Evolutionary conservation across 2,888 invertebrate genomes (phyloP).

Genomic region (Peribatodes rhomboidaria): DNA sequence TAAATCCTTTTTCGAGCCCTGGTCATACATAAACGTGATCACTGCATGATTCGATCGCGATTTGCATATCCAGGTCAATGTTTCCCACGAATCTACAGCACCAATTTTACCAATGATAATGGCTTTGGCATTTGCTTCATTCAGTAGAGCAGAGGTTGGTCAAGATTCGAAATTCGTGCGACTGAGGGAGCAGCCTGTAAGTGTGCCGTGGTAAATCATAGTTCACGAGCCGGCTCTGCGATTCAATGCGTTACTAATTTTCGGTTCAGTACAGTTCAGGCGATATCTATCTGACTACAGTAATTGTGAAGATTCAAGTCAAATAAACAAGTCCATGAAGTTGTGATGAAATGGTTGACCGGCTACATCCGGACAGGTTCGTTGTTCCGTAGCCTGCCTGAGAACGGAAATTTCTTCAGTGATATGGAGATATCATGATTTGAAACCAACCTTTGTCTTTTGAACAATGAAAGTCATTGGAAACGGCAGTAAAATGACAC

Average conservation of each 20-base stretch:
- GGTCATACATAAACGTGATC: slow-evolving; percentile 46
- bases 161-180: slow-evolving; percentile 66
- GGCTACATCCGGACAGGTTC: slow-evolving; percentile 48
- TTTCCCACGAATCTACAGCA: slow-evolving; percentile 69
- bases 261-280: slow-evolving; percentile 43
- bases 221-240: slow-evolving; percentile 65
- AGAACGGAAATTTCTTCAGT: slow-evolving; percentile 59
- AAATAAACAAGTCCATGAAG: slow-evolving; percentile 21
- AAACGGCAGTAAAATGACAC: neutral
- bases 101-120: slow-evolving; percentile 68
- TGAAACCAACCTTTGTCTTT: slow-evolving; percentile 39
- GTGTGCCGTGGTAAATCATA: slow-evolving; percentile 65
- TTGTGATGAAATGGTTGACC: slow-evolving; percentile 46
- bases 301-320: slow-evolving; percentile 1
- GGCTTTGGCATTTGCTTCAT: slow-evolving; percentile 65
- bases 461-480: slow-evolving; percentile 8
- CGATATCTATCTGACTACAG: slow-evolving; percentile 9
- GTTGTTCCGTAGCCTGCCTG: slow-evolving; percentile 69
- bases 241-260: slow-evolving; percentile 45
- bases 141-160: slow-evolving; percentile 39
- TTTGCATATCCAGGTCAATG: slow-evolving; percentile 64
- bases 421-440: slow-evolving; percentile 32
- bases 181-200: slow-evolving; percentile 45
- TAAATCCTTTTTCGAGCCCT: slow-evolving; percentile 54
- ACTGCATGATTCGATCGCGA: slow-evolving; percentile 19